Percentiles rank a stretch among this genome's conserved stretches.
phyloP scores from a whole-genome alignment of 2,797 vertebrate genomes.

The Cossypha caffra region DNA sequence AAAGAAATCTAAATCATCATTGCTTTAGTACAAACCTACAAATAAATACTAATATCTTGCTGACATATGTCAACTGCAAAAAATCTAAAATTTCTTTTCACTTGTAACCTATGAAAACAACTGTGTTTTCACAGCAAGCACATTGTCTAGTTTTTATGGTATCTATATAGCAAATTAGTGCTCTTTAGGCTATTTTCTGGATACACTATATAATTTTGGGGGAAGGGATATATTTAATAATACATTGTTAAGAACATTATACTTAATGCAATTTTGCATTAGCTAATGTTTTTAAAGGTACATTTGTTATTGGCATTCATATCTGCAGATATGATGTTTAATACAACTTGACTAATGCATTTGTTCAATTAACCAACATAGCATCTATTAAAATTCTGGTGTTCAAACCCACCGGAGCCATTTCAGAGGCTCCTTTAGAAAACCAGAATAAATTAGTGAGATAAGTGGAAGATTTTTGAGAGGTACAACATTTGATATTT shows the following conservation, averaged over 20 bases:
- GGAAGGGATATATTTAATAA: not conserved
- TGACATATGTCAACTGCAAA: not conserved
- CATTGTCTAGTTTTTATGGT: not conserved
- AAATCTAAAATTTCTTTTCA: not conserved
- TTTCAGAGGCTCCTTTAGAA: slow-evolving; percentile 19
- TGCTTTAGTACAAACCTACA: not conserved
- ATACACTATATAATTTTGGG: not conserved
- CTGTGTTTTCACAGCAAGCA: not conserved
- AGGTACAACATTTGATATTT: not conserved
- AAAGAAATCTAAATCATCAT: not conserved
- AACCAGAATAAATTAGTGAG: not conserved
- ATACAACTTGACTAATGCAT: slow-evolving; percentile 6
- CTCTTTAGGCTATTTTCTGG: not conserved
- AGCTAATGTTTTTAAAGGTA: not conserved
- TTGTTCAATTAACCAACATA: slow-evolving; percentile 23
- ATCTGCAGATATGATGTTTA: not conserved
- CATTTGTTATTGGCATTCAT: not conserved
- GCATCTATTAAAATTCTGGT: slow-evolving; percentile 9
- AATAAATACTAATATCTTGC: not conserved
- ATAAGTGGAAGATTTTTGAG: not conserved
- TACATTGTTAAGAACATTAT: not conserved
- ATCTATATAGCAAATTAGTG: not conserved
- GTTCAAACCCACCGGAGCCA: not conserved
- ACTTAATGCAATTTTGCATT: not conserved
- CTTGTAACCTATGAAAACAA: not conserved